Base-by-base conservation (phyloP, 2,888 invertebrate genomes). In the Coenonympha arcania region DNA sequence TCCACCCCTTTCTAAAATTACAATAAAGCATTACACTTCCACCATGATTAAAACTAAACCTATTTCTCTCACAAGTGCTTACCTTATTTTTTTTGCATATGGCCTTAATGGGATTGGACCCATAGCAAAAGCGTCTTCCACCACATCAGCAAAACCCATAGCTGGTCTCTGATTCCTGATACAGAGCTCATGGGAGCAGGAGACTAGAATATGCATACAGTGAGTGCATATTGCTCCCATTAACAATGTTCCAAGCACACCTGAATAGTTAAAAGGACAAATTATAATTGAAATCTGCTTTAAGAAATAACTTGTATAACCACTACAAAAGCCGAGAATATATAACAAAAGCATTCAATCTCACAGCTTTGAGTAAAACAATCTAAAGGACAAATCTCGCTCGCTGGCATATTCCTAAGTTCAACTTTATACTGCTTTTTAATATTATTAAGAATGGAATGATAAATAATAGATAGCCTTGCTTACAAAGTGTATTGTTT, bases 151-250 rank as follows among this genome's bases (percentile, higher is more conserved):
- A 73, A 95, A 96, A 66, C 89, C 91, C 62, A 96, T 71, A 3
- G 92, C 84, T n/a, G 92, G 91, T 49, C 83, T 73, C 70, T 92
- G 90, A 48, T 90, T 87, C 57, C 93, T 85, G 49, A 90, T 85
- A 70, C 93, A 92, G 6, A 94, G 77, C 65, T 93, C 93, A 68
- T 92, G 92, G 6, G 93, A 89, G 73, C 93, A 93, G 50, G 86
- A 85, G 15, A 90, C 93, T 69, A 93, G 82, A 79, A 94, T 91
- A 71, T 95, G 95, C 95, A 95, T 97, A 78, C 97, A 97, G 76
- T 97, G 96, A 9, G 95, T 93, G 73, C 95, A 95, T 59, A 96
- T 90, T n/a, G 90, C 83, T 9, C 96, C 96, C 89, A 97, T 92
- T 9, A 94, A 64, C 49, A 95, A 76, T 1, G 96, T 91, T 3